A percentile compares a stretch with the other conserved stretches of the same genome.
Evolutionary conservation across 1,140 invertebrate genomes (phyloP).

Genomic region (Camponotus floridanus): DNA sequence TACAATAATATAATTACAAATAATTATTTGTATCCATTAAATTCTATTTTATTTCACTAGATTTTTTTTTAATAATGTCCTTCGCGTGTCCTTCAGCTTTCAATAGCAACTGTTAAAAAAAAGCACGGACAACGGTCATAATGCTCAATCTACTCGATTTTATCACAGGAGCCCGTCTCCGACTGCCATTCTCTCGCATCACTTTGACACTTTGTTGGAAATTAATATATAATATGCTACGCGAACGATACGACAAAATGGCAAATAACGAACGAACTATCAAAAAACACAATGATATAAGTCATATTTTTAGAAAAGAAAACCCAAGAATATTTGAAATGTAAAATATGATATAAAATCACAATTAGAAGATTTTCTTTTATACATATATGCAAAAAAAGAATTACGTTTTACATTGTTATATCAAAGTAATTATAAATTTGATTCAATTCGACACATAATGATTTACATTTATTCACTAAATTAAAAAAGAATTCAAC

Average conservation of each 20-base stretch:
- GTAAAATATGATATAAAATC: background rate
- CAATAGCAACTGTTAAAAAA: slow-evolving; percentile 12
- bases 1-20: slow-evolving; percentile 81
- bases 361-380: background rate
- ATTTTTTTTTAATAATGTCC: slow-evolving; percentile 81
- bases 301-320: slow-evolving; percentile 2
- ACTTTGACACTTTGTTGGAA: slow-evolving; percentile 57
- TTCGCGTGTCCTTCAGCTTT: background rate
- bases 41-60: slow-evolving; percentile 84
- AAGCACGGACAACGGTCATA: slow-evolving; percentile 47
- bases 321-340: background rate
- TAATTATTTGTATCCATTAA: slow-evolving; percentile 77
- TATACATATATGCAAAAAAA: background rate
- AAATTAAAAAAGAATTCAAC: slow-evolving; percentile 6
- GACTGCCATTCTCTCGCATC: slow-evolving; percentile 63
- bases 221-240: slow-evolving; percentile 27
- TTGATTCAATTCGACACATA: background rate
- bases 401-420: background rate
- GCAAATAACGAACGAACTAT: slow-evolving; percentile 47
- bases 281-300: slow-evolving; percentile 28
- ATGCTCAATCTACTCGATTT: slow-evolving; percentile 77
- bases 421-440: background rate
- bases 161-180: slow-evolving; percentile 84
- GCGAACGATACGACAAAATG: slow-evolving; percentile 47
- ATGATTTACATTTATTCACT: background rate